Base-by-base conservation (phyloP, 1,140 invertebrate species). In the Coelopa frigida region DNA sequence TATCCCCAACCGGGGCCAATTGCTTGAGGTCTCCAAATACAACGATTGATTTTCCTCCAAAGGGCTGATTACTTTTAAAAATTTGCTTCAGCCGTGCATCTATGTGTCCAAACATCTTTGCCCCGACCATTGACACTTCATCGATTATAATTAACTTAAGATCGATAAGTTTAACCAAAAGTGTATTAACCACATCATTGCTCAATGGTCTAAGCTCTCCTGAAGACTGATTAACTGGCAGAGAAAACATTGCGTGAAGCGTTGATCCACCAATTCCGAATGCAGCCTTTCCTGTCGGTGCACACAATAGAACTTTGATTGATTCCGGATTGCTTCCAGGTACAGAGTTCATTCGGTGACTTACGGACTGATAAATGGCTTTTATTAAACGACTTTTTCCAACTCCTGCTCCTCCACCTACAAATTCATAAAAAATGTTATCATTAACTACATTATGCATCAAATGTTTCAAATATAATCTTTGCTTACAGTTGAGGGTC, bases 101-200 rank as follows among this genome's bases (percentile, higher is more conserved):
- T 10, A 44, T 4, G 27, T 36, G n/a, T 3, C 27, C 17, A 12
- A 44, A 15, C 43, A 44, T 44, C 27, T 21, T 36, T 8, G 43
- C 7, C 4, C 43, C 43, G 4, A 44, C 43, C 18, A 44, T 44
- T 23, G 43, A 44, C 11, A 44, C 27, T 36, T 44, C 43, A 26
- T 44, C 43, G 27, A 44, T 44, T 14, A 44, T 44, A 8, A 44
- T 36, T 20, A 44, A 0, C 11, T 44, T 33, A 3, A 44, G 17
- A 26, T 41, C n/a, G 6, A 41, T 27, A 14, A 41, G 20, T 27
- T 41, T 41, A 8, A 10, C 3, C 17, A 41, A 12, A 8, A 41
- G n/a, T 14, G 39, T 18, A 14, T 44, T 44, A 10, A 44, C 20
- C 1, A 26, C 14, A 12, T 44, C 32, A 14, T 11, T 44, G 10